Evolutionary conservation across 2,113 vertebrate genomes (phyloP), one percentile per base, ranked within the genome.

Genomic region (Cettia cetti): DNA sequence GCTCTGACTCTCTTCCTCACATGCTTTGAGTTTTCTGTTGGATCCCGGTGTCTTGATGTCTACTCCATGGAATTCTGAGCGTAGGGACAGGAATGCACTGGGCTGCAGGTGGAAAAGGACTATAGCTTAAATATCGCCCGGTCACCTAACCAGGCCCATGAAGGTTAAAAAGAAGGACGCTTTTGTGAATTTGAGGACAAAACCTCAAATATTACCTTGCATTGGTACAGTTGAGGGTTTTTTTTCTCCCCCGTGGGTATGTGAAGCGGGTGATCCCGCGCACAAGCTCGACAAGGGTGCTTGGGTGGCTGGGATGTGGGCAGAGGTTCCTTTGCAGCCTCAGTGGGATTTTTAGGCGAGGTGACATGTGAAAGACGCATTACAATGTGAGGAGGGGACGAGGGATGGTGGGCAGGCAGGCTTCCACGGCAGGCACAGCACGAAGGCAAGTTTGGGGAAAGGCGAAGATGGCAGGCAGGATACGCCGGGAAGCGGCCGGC

Each of bases 191-290:
- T 15, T 21, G 72, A 63, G 35, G 37, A 17, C 1, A 3, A 40
- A 57, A 26, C 42, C n/a, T 60, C 45, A 19, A 42, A 18, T 37
- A 17, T 33, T 16, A 8, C 50, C 49, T 24, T 14, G 54, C 27
- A 0, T 21, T 5, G 27, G 44, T 45, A 14, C 20, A 3, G 11
- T 2, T 20, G 33, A 20, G 13, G 2, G 1, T 2, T 28, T 78
- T 49, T 50, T 72, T 20, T 1, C 1, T 2, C 9, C 5, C 2
- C 6, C 6, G 10, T 14, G 60, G 11, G 14, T 10, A 26, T 5
- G 31, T 24, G 74, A 23, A 49, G 39, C 0, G 4, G 10, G 14
- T 23, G 64, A 69, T 81, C 13, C 74, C 3, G 0, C 3, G 50
- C 16, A 57, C 22, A 26, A 50, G 21, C 52, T 21, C 2, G 6